A percentile compares a stretch with the other conserved stretches of the same genome.
These are phyloP conservation scores for Myotis pilosus DNA, from an alignment of 2,797 vertebrate genomes.

Conservation along the genomic window DNA sequence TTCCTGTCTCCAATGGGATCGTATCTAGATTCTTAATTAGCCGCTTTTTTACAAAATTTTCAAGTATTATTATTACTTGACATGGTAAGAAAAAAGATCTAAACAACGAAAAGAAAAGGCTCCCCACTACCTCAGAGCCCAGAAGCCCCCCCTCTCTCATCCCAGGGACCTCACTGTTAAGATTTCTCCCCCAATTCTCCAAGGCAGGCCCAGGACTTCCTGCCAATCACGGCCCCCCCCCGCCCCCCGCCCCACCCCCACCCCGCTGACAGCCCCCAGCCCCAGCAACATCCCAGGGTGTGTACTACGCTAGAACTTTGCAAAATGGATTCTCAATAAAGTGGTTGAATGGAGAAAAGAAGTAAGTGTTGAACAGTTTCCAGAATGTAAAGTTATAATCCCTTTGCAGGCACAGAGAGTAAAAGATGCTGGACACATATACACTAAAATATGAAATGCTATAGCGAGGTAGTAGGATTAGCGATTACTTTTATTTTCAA, in stretches of 20 bases:
- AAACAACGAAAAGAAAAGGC: neutral
- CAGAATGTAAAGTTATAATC: neutral
- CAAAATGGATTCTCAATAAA: neutral
- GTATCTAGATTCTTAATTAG: neutral
- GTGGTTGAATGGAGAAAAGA: neutral
- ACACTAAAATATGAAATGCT: neutral
- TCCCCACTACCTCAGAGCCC: neutral
- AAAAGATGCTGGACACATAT: neutral
- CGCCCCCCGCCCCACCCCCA: too few relatives aligned
- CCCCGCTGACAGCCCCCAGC: fast-evolving
- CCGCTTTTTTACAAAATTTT: neutral
- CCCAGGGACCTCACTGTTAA: neutral
- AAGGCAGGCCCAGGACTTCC: neutral
- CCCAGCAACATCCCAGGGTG: neutral
- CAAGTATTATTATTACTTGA: neutral
- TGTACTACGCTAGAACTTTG: neutral
- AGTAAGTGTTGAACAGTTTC: neutral
- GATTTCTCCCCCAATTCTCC: neutral
- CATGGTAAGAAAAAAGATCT: neutral
- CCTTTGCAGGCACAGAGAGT: neutral
- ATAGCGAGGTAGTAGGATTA: neutral
- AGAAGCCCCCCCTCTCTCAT: neutral
- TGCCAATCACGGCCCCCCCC: fast-evolving
- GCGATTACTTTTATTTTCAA: neutral
- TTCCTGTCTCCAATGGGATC: neutral